Percentiles rank a stretch among this genome's conserved stretches.
Evolutionary conservation across 1,140 invertebrate genomes (phyloP).

Genomic region (Leptopilina clavipes): DNA sequence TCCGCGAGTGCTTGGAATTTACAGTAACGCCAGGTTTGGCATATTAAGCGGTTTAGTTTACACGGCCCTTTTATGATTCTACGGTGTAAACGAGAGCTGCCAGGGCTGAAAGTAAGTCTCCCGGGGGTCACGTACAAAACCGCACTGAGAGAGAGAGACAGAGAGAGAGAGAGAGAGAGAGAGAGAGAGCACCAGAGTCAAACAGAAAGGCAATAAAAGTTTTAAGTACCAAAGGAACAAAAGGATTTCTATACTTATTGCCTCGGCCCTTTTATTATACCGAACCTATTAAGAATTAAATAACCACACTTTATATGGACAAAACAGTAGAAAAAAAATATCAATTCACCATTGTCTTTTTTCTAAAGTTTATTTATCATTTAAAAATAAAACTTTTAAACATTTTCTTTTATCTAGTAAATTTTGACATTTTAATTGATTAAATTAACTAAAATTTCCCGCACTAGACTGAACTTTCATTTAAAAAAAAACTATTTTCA

Average conservation of each 20-base stretch:
- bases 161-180: background rate
- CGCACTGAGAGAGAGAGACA: background rate
- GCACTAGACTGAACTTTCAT: too few species aligned
- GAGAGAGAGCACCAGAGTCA: background rate
- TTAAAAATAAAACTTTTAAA: too few species aligned
- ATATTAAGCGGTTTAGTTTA: conserved; percentile 39
- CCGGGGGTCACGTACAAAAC: conserved; percentile 2
- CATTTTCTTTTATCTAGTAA: too few species aligned
- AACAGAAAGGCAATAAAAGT: conserved; percentile 23
- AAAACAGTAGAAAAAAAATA: too few species aligned
- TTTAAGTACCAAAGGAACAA: background rate
- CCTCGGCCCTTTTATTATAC: background rate
- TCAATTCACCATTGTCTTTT: too few species aligned
- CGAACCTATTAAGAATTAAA: background rate
- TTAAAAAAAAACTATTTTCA: too few species aligned
- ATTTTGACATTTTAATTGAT: too few species aligned
- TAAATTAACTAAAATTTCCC: too few species aligned
- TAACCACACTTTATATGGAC: background rate
- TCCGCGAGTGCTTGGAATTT: conserved; percentile 35
- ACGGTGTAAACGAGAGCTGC: conserved; percentile 19
- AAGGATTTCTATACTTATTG: background rate
- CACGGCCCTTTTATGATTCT: conserved; percentile 25
- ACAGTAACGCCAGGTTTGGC: conserved; percentile 37
- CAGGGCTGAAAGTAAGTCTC: conserved; percentile 19
- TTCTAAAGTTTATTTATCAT: too few species aligned